Percentiles rank a stretch among this genome's conserved stretches.
These are phyloP conservation scores for Xiphorhynchus erythropygius DNA, from an alignment of 2,797 vertebrate genomes.

Conservation along the genomic window DNA sequence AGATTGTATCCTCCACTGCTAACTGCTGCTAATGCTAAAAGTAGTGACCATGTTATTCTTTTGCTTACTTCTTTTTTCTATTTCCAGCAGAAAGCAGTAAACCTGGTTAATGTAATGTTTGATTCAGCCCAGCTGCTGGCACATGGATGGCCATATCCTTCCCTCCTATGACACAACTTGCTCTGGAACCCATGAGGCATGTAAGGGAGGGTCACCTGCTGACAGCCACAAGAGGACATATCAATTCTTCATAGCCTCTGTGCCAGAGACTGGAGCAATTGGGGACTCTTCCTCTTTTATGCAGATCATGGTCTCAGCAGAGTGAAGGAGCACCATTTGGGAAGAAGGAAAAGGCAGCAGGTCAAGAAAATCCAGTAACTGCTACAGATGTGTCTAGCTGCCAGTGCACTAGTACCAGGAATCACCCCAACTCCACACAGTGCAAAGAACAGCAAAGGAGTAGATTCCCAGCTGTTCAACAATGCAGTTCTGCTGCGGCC, in stretches of 20 bases:
- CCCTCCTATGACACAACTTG: neutral
- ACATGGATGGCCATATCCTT: neutral
- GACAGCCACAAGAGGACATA: fast-evolving
- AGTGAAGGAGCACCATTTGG: fast-evolving
- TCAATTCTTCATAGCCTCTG: fast-evolving
- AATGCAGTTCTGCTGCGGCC: neutral
- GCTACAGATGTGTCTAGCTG: neutral
- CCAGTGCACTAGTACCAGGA: neutral
- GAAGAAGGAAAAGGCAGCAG: neutral
- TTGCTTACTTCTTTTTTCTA: neutral
- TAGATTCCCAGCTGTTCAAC: neutral
- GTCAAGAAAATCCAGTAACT: neutral
- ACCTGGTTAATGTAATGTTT: neutral
- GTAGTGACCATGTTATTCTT: neutral
- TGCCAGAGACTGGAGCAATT: neutral
- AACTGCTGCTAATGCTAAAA: neutral
- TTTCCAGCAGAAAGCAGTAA: neutral
- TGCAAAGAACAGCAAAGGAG: neutral
- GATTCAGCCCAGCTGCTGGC: neutral
- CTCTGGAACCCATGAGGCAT: neutral
- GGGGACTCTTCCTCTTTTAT: neutral
- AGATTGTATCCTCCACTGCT: neutral
- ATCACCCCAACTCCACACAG: fast-evolving
- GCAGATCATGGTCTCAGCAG: neutral
- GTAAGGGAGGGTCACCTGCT: neutral